Evolutionary conservation across 2,888 invertebrate species (phyloP), one percentile per base, ranked within the genome.

Genomic region (Uropetala carovei): DNA sequence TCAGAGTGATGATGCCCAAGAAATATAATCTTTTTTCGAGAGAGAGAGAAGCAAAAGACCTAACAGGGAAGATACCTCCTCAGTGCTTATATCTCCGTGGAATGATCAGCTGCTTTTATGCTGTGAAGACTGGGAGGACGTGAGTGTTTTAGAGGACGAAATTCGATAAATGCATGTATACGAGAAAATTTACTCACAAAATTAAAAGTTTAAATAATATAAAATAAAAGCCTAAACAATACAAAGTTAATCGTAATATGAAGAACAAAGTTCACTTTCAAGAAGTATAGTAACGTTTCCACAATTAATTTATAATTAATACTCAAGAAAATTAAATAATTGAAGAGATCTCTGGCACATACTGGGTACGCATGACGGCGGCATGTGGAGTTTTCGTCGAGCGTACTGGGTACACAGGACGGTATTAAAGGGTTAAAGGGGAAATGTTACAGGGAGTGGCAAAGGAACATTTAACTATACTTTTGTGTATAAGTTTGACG

Each of bases 361-460:
- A 82, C 82, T 82, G 82, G 82, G 82, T 82, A 27, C 30, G 22
- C 82, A 82, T 11, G 82, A 82, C 82, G 7, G 82, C 82, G 9
- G 59, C 10, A 59, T 59, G 14, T 14, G 14, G 14, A 59, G 59
- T 11, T 59, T 59, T 59, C 9, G 14, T 59, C 75, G 3, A 11
- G 75, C 22, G 22, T n/a, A 22, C 75, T 75, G 75, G 75, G 22
- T 75, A 22, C 18, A 16, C 14, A 75, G 75, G 18, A 18, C 75
- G n/a, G 75, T n/a, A 75, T 11, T 22, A 9, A 22, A 0, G 22
- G 22, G 57, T 59, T 59, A 59, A 3, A n/a, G n/a, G n/a, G n/a
- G n/a, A n/a, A n/a, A n/a, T n/a, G n/a, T n/a, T n/a, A n/a, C n/a
- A n/a, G n/a, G n/a, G n/a, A n/a, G n/a, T n/a, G n/a, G n/a, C n/a